Base-by-base conservation (phyloP, 2,888 invertebrate genomes). In the Rotaria socialis region DNA sequence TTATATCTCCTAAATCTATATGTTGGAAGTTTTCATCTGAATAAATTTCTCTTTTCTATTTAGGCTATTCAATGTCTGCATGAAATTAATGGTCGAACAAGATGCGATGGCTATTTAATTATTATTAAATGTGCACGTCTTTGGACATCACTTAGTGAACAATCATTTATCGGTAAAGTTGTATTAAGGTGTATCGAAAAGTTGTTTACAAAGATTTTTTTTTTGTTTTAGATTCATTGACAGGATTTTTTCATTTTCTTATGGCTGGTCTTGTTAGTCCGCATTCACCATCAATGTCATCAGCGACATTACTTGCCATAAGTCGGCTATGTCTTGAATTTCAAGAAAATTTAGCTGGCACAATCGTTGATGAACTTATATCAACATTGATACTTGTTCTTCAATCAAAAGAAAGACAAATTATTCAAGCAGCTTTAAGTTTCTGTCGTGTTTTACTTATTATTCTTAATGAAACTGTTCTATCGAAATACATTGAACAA, bases 231-330 rank as follows among this genome's bases (percentile, higher is more conserved):
- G 86, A 86, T 56, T 86, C 86, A 24, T 75, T 86, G 6, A 85
- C 75, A 47, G 55, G 55, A 22, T 86, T 75, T 52, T 85, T 86
- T 55, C 86, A 86, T 58, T 75, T 86, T 50, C 50, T 85, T 7
- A 86, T 86, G 86, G 75, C 75, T n/a, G 86, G 86, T 85, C 43
- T 86, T 35, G 80, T 85, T n/a, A 85, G 86, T 50, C 67, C 27
- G 16, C 22, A 80, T 80, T 86, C 86, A 52, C 43, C 86, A 22
- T 85, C 85, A 24, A 86, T 86, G 86, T n/a, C 67, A n/a, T 86
- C 86, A 84, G 85, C 85, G 14, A 85, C 86, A 56, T 75, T 85
- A 41, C 56, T 86, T 5, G 86, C 86, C n/a, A 74, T 86, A n/a
- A 75, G 80, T 41, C 85, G 85, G 11, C 41, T 86, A 24, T 58